Percentiles rank a stretch among this genome's conserved stretches.
phyloP scores from a whole-genome alignment of 2,113 vertebrate genomes.

The Pygoscelis antarcticus region DNA sequence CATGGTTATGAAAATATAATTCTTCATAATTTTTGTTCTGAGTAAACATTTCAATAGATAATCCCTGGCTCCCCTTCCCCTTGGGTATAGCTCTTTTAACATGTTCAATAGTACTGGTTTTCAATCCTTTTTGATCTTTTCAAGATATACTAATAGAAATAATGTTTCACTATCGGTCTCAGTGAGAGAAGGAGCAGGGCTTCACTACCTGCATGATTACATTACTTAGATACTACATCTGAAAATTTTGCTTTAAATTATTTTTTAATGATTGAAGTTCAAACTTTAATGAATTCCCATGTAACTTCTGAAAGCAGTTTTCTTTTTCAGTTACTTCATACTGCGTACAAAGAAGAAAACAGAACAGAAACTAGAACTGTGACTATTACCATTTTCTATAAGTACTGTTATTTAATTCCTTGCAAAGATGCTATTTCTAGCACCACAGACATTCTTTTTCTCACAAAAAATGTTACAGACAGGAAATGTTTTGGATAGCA shows the following conservation, averaged over 20 bases:
- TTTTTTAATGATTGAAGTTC: neutral
- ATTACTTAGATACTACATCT: neutral
- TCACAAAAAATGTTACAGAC: conserved; percentile 5
- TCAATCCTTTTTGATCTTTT: neutral
- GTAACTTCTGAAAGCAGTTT: neutral
- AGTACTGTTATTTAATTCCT: neutral
- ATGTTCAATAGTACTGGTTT: neutral
- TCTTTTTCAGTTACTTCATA: neutral
- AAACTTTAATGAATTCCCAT: neutral
- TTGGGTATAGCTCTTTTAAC: neutral
- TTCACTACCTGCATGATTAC: neutral
- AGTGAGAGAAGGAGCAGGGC: neutral
- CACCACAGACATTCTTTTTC: conserved; percentile 1
- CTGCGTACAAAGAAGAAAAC: neutral
- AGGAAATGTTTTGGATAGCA: conserved; percentile 71
- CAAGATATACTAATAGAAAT: neutral
- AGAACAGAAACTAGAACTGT: neutral
- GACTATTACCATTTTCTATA: neutral
- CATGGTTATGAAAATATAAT: neutral
- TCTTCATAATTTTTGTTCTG: neutral
- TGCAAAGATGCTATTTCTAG: conserved; percentile 25
- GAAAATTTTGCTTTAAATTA: neutral
- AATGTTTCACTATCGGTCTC: neutral
- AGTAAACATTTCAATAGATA: neutral
- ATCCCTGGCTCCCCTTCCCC: neutral